Percentiles rank a stretch among this genome's conserved stretches.
phyloP scores from a whole-genome alignment of 1,140 invertebrate genomes.

The Drosophila ironensis region DNA sequence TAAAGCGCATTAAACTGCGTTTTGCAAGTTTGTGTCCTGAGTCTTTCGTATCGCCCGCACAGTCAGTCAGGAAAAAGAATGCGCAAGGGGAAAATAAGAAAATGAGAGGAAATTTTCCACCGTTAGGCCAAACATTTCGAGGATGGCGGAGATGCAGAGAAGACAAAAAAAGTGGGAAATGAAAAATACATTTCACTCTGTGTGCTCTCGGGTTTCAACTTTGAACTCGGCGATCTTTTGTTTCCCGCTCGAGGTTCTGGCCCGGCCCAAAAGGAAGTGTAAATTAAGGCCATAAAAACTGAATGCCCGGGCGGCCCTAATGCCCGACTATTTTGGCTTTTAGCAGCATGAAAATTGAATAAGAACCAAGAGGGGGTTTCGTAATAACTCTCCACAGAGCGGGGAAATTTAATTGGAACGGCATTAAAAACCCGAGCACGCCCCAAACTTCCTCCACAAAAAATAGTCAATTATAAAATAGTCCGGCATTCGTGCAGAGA shows the following conservation, averaged over 20 bases:
- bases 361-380: too few species aligned
- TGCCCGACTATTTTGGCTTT: constrained; percentile 65
- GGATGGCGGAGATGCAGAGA: background rate
- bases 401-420: constrained; percentile 51
- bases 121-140: constrained; percentile 68
- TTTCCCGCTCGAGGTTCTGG: constrained; percentile 1
- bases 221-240: constrained; percentile 31
- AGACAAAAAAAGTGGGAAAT: constrained; percentile 61
- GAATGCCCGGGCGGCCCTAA: constrained; percentile 17
- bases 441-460: constrained; percentile 20
- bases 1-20: constrained; percentile 75
- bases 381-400: constrained; percentile 47
- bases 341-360: constrained; percentile 70
- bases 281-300: constrained; percentile 75
- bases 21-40: constrained; percentile 71
- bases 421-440: constrained; percentile 50
- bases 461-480: constrained; percentile 13
- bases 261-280: constrained; percentile 58
- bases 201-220: constrained; percentile 33
- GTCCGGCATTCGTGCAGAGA: background rate
- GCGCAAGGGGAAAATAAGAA: too few species aligned
- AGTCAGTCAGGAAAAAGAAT: too few species aligned
- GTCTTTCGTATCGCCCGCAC: constrained; percentile 51
- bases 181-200: constrained; percentile 71
- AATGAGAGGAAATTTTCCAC: constrained; percentile 1